Conservation (phyloP, 2,113 vertebrate genomes). For the Campylomormyrus tamandua region DNA sequence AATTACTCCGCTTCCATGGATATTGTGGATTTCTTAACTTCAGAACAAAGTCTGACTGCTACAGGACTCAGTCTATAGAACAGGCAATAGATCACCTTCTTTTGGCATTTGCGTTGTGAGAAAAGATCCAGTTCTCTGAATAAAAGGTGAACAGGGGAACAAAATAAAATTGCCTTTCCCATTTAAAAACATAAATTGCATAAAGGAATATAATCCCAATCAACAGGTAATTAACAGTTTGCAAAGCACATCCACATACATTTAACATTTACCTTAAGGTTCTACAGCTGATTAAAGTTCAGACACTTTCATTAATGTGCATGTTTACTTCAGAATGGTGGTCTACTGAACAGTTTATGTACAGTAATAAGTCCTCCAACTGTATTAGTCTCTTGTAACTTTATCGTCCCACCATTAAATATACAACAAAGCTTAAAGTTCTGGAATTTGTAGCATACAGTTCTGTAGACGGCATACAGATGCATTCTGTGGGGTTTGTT, state of each 20-base stretch:
- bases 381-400: background rate
- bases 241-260: conserved; percentile 34
- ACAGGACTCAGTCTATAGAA: background rate
- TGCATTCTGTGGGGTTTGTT: background rate
- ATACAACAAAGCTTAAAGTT: conserved; percentile 68
- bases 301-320: conserved; percentile 33
- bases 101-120: conserved; percentile 1
- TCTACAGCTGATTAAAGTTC: conserved; percentile 30
- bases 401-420: conserved; percentile 33
- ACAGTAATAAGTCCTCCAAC: conserved; percentile 21
- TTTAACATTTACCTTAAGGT: conserved; percentile 33
- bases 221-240: conserved; percentile 25
- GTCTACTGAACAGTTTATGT: conserved; percentile 23
- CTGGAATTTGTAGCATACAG: conserved; percentile 72
- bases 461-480: conserved; percentile 70
- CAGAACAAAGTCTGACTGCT: background rate
- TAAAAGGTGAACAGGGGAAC: background rate
- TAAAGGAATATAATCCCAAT: conserved; percentile 33
- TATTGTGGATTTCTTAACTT: background rate
- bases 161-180: background rate
- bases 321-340: conserved; percentile 41
- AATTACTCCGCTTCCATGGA: background rate
- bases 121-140: background rate
- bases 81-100: background rate
- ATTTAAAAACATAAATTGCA: conserved; percentile 26